A percentile compares a stretch with the other conserved stretches of the same genome.
These are phyloP conservation scores for Solea senegalensis DNA, from an alignment of 2,113 vertebrate genomes.

Conservation along the genomic window DNA sequence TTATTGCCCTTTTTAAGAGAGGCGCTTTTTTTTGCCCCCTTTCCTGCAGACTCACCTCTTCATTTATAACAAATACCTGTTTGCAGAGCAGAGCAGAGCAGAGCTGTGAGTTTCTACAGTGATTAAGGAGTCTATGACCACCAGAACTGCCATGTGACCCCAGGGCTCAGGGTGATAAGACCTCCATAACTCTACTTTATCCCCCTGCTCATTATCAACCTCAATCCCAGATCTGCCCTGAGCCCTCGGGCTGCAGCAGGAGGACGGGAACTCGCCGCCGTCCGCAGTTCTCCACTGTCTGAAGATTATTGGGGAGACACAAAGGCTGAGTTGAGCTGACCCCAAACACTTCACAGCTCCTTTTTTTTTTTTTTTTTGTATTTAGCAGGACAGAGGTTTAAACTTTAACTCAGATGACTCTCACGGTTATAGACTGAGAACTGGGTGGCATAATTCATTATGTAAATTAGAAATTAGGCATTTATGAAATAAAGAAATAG, in stretches of 20 bases:
- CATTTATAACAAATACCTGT: conserved; percentile 26
- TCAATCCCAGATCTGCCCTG: conserved; percentile 59
- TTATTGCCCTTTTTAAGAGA: neutral
- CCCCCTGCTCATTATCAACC: conserved; percentile 79
- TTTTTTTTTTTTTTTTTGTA: neutral
- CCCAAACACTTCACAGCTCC: conserved; percentile 51
- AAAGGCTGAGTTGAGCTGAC: conserved; percentile 46
- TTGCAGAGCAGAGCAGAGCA: neutral
- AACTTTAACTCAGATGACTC: neutral
- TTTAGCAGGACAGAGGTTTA: conserved; percentile 3
- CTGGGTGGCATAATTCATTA: no score
- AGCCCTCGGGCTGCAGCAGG: conserved; percentile 57
- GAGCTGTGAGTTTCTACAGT: conserved; percentile 34
- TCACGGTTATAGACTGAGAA: no score
- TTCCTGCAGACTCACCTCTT: neutral
- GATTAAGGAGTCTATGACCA: conserved; percentile 62
- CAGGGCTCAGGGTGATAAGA: conserved; percentile 76
- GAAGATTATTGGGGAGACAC: conserved; percentile 71
- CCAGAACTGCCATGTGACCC: conserved; percentile 70
- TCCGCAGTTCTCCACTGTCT: conserved; percentile 23
- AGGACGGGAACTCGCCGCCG: conserved; percentile 32
- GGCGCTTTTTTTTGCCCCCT: neutral
- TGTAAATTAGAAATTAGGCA: no score
- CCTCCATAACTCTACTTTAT: conserved; percentile 80
- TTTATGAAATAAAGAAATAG: neutral